Percentiles rank a stretch among this genome's conserved stretches.
Evolutionary conservation across 2,797 vertebrate genomes (phyloP).

Genomic region (Gambelia wislizenii): DNA sequence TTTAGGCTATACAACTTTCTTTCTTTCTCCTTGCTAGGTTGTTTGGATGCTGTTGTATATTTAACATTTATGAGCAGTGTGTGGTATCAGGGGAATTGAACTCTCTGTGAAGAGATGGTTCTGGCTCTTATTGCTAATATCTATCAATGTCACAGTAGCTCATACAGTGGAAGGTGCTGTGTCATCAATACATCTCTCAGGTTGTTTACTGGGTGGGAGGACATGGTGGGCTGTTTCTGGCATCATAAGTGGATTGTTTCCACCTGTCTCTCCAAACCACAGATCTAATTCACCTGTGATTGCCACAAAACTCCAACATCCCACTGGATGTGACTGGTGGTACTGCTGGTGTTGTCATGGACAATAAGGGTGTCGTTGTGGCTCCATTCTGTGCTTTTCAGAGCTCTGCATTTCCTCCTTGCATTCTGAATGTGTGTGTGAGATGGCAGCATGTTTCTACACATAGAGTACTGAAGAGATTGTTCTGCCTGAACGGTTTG

Average conservation of each 20-base stretch:
- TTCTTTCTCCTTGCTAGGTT: neutral
- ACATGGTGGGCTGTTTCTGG: neutral
- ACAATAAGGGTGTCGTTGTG: neutral
- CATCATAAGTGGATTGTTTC: neutral
- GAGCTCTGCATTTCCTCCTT: neutral
- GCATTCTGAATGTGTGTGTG: neutral
- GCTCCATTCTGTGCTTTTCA: neutral
- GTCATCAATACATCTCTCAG: neutral
- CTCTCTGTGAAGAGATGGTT: neutral
- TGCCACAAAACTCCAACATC: neutral
- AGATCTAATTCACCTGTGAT: no score
- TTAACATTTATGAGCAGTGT: neutral
- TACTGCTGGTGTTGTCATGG: neutral
- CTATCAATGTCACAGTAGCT: neutral
- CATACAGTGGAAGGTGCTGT: neutral
- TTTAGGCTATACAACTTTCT: neutral
- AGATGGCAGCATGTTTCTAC: neutral
- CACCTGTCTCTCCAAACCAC: neutral
- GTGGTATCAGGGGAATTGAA: neutral
- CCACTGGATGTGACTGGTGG: neutral
- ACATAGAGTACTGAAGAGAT: neutral
- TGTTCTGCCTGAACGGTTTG: neutral
- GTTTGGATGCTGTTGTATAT: neutral
- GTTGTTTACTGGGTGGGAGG: neutral
- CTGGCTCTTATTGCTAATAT: neutral